Evolutionary conservation across 1,140 invertebrate species (phyloP), one percentile per base, ranked within the genome.

Genomic region (Ruditapes philippinarum): DNA sequence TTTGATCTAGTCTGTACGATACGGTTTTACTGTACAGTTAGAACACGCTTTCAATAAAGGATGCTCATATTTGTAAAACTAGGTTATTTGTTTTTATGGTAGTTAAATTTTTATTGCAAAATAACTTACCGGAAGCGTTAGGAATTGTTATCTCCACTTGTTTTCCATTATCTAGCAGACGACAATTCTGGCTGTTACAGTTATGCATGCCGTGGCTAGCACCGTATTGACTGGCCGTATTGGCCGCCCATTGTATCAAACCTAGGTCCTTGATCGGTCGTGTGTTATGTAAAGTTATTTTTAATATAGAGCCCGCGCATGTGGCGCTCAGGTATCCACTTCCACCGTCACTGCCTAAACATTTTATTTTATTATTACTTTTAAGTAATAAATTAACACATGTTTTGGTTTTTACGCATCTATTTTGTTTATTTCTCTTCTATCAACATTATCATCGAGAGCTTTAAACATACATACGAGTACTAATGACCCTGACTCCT

Each of bases 161-260:
- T 78, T 91, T 90, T 0, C 90, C 90, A 0, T 87, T 89, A 73
- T 92, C 90, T 17, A 81, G n/a, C 19, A 92, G 68, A n/a, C 70
- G 83, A 83, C 93, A 94, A 17, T 82, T 76, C 0, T 36, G 45
- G 17, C 54, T 45, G 28, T 92, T 80, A 91, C 93, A 94, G 40
- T 36, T 93, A 11, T 42, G 78, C 93, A 94, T 94, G 42, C 42
- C 83, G 42, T 90, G 89, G 17, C 62, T 76, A 33, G 54, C 51
- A 1, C n/a, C 33, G 90, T 93, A 94, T 40, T 85, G 68, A 11
- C 33, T 31, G 36, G 60, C 83, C 0, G 89, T 65, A 33, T 83
- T 79, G 17, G 91, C 93, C 14, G 93, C 92, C 90, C 90, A 94
- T 84, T 94, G 92, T 28, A 94, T 25, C 36, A 90, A 82, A 17